Base-by-base conservation (phyloP, 2,113 vertebrate genomes). In the Baryphthengus martii region DNA sequence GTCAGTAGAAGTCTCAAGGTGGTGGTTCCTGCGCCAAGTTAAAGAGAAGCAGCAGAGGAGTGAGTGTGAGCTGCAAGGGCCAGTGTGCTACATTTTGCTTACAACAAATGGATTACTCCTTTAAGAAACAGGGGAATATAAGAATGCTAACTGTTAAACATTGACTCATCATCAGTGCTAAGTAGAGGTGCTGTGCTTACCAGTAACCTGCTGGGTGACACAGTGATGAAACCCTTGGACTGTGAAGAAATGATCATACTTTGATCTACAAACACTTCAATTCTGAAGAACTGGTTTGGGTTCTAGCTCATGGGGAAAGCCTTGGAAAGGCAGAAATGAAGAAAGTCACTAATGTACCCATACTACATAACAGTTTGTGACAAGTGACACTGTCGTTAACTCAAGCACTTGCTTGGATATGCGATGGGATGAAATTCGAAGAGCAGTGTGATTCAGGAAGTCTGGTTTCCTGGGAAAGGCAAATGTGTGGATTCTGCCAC, bases 281-380 rank as follows among this genome's bases (percentile, higher is more conserved):
- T 42, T 67, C 9, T 6, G 29, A 72, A 65, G 75, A 31, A 8
- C 62, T 65, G 17, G 1, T 72, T 72, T 33, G 35, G 10, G 19
- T 40, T 82, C 42, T 23, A 59, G 11, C 19, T 45, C 31, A 55
- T 24, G 8, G 25, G 59, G 39, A 40, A 73, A 74, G 31, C 31
- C 56, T 71, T 29, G 19, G 17, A 79, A 39, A 42, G 12, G 44
- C 47, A 82, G 71, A 73, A 80, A 39, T 28, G 16, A 70, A 61
- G 31, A 59, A 14, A 12, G 25, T 21, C 3, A 1, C 26, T 47
- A 42, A 35, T 0, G 0, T 4, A 2, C 9, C 5, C 39, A 47
- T 58, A 10, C 21, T 61, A 37, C 15, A 2, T 11, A 62, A 47
- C 6, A n/a, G 11, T 39, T 65, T 70, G 47, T 70, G 59, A 35